A percentile compares a stretch with the other conserved stretches of the same genome.
Evolutionary conservation across 2,888 invertebrate genomes (phyloP).

Genomic region (Trichopria drosophilae): DNA sequence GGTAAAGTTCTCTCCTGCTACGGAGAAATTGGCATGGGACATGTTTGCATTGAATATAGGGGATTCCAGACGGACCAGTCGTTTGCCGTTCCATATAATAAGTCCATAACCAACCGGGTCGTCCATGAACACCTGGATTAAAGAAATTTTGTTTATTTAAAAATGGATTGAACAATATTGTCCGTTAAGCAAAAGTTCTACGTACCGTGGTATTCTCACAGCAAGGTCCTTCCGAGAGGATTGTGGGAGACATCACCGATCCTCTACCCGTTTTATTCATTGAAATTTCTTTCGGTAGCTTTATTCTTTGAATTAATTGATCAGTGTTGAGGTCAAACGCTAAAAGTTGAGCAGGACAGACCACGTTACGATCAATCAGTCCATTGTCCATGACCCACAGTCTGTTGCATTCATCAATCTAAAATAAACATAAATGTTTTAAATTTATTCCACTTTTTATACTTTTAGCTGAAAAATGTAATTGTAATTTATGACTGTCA

Average conservation of each 20-base stretch:
- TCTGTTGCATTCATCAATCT: slow-evolving; percentile 71
- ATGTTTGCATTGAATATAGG: slow-evolving; percentile 24
- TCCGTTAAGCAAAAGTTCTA: no score
- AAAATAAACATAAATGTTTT: slow-evolving; percentile 44
- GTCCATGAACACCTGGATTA: no score
- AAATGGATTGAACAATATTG: no score
- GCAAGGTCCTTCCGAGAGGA: slow-evolving; percentile 27
- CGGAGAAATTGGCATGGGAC: slow-evolving; percentile 25
- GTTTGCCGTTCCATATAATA: no score
- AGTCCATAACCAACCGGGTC: no score
- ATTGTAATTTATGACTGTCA: no score
- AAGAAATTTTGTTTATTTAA: no score
- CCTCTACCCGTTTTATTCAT: slow-evolving; percentile 29
- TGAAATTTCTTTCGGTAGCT: slow-evolving; percentile 33
- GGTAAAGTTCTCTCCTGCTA: slow-evolving; percentile 64
- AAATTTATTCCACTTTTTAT: no score
- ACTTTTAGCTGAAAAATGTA: no score
- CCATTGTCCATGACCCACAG: slow-evolving; percentile 75
- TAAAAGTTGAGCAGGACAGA: slow-evolving; percentile 72
- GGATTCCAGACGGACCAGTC: slow-evolving; percentile 35
- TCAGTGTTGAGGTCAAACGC: slow-evolving; percentile 68
- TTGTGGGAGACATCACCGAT: slow-evolving; percentile 40
- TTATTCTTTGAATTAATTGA: slow-evolving; percentile 39
- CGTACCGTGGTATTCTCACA: slow-evolving; percentile 34
- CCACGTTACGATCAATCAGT: slow-evolving; percentile 61